phyloP scores from a whole-genome alignment of 1,140 invertebrate genomes.

The Zaprionus ghesquierei region DNA sequence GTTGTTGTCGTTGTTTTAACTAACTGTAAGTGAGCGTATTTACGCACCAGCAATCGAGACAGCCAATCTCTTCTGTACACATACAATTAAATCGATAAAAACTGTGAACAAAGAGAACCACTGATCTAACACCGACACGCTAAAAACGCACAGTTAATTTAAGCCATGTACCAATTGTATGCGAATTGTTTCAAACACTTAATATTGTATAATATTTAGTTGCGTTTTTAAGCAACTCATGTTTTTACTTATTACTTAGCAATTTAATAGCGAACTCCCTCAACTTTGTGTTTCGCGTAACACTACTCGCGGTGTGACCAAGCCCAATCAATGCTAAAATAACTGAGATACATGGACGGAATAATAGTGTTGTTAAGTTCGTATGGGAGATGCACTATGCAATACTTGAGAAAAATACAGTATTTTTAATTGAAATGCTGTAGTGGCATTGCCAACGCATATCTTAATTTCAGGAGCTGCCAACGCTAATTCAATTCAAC shows the following conservation, averaged over 20 bases:
- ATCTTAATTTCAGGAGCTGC: neutral
- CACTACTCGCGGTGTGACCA: slow-evolving; percentile 21
- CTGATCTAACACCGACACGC: neutral
- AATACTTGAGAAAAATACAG: no score
- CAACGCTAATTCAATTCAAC: neutral
- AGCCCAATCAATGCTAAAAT: neutral
- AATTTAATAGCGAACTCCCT: slow-evolving; percentile 12
- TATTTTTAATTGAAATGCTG: no score
- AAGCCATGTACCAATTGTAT: neutral
- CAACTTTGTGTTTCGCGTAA: slow-evolving; percentile 25
- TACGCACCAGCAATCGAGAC: slow-evolving; percentile 25
- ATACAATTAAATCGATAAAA: slow-evolving; percentile 38
- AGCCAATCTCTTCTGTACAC: neutral
- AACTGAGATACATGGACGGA: neutral
- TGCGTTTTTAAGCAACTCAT: slow-evolving; percentile 16
- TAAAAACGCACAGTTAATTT: slow-evolving; percentile 9
- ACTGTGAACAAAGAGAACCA: slow-evolving; percentile 1
- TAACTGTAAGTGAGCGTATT: slow-evolving; percentile 21
- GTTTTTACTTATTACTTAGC: slow-evolving; percentile 12
- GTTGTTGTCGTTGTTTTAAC: no score
- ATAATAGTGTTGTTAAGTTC: neutral
- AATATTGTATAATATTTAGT: neutral
- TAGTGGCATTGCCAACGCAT: neutral
- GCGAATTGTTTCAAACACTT: neutral
- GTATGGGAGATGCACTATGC: no score